A percentile compares a stretch with the other conserved stretches of the same genome.
These are phyloP conservation scores for Thunnus albacares DNA, from an alignment of 2,797 vertebrate genomes.

Conservation along the genomic window DNA sequence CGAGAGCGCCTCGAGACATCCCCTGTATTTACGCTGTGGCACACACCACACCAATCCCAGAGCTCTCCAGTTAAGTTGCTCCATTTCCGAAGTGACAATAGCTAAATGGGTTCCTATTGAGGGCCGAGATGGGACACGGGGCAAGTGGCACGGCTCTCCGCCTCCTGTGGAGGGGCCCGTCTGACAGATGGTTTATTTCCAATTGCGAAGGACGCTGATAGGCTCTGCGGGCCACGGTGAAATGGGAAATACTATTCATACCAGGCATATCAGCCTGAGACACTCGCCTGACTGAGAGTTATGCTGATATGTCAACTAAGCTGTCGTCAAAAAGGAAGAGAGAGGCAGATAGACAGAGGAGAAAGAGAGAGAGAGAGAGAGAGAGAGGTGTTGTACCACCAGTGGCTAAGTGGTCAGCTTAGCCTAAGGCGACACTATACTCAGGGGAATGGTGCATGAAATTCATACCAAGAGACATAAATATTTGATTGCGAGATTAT, in stretches of 20 bases:
- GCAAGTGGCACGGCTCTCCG: constrained; percentile 56
- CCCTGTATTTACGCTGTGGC: constrained; percentile 52
- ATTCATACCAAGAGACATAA: constrained; percentile 63
- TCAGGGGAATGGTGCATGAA: constrained; percentile 56
- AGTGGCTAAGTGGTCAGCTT: constrained; percentile 51
- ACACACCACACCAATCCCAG: constrained; percentile 53
- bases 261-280: constrained; percentile 69
- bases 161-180: constrained; percentile 48
- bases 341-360: constrained; percentile 22
- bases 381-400: constrained; percentile 28
- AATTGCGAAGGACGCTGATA: constrained; percentile 70
- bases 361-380: constrained; percentile 10
- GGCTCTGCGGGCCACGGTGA: constrained; percentile 46
- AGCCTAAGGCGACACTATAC: constrained; percentile 59
- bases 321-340: constrained; percentile 57
- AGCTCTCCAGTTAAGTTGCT: constrained; percentile 73
- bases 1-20: constrained; percentile 39
- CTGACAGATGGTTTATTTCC: constrained; percentile 74
- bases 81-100: constrained; percentile 72
- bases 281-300: constrained; percentile 60
- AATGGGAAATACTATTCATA: constrained; percentile 72
- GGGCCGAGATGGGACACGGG: constrained; percentile 64
- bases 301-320: constrained; percentile 68
- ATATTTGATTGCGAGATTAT: constrained; percentile 69
- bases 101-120: constrained; percentile 75